Evolutionary conservation across 1,140 invertebrate species (phyloP).

Genomic region (Pseudomyrmex cubaensis): DNA sequence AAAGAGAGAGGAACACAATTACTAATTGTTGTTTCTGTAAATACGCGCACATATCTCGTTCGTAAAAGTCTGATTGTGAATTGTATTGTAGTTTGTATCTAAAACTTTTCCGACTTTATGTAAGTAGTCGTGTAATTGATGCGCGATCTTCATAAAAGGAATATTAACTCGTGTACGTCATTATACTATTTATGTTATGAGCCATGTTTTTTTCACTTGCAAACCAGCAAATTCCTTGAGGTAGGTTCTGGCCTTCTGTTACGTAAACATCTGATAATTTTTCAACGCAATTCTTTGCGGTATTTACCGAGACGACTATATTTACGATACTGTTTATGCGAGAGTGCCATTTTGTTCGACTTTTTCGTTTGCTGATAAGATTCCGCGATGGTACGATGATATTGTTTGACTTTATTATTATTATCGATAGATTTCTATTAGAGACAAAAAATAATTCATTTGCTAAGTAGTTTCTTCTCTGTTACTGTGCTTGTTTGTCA

Average conservation of each 20-base stretch:
- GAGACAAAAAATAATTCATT: too few relatives aligned
- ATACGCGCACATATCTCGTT: too few relatives aligned
- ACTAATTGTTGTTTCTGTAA: too few relatives aligned
- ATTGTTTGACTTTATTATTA: too few relatives aligned
- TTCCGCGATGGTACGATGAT: neutral
- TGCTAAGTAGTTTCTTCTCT: too few relatives aligned
- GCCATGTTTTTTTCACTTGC: neutral
- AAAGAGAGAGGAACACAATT: too few relatives aligned
- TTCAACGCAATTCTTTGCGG: slow-evolving; percentile 9
- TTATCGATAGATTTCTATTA: too few relatives aligned
- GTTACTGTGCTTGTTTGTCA: too few relatives aligned
- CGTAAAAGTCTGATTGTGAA: too few relatives aligned
- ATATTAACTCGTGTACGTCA: slow-evolving; percentile 37
- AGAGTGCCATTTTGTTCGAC: slow-evolving; percentile 13
- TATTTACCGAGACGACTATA: neutral
- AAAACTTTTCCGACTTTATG: neutral
- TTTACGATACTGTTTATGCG: neutral
- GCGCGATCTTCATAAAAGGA: slow-evolving; percentile 8
- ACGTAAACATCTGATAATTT: slow-evolving; percentile 52
- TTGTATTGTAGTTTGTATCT: neutral
- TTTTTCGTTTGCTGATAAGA: neutral
- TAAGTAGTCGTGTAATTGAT: slow-evolving; percentile 19
- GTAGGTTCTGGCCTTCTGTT: slow-evolving; percentile 66
- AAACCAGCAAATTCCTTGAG: slow-evolving; percentile 53
- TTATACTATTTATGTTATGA: slow-evolving; percentile 57